These are phyloP conservation scores for Drosophila nigritarsus DNA, from an alignment of 2,888 invertebrate genomes.

Conservation along the genomic window DNA sequence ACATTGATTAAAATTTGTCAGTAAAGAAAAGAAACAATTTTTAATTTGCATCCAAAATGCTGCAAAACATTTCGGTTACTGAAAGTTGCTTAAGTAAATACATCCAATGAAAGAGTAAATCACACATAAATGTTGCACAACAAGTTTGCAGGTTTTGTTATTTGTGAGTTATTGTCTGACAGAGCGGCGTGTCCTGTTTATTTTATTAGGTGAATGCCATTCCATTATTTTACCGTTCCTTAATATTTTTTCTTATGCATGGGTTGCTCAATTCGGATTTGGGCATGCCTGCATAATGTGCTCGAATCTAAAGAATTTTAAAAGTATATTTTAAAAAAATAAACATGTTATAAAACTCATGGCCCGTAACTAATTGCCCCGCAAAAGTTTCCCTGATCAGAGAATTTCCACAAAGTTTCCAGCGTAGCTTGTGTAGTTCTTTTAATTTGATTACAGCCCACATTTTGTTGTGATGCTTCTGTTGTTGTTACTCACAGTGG, in stretches of 20 bases:
- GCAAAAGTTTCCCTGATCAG: conserved; percentile 35
- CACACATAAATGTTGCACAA: conserved; percentile 46
- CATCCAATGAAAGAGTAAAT: neutral
- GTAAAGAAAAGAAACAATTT: neutral
- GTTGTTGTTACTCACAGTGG: conserved; percentile 16
- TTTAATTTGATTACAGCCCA: conserved; percentile 72
- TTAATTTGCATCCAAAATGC: neutral
- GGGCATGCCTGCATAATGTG: conserved; percentile 13
- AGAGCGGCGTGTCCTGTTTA: conserved; percentile 60
- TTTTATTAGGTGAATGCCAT: conserved; percentile 31
- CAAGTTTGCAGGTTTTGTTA: conserved; percentile 42
- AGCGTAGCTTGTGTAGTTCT: conserved; percentile 38
- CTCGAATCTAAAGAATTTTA: conserved; percentile 31
- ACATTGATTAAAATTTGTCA: neutral
- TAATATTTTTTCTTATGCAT: conserved; percentile 3
- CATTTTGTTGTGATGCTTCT: conserved; percentile 41
- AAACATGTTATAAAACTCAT: conserved; percentile 56
- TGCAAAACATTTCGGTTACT: neutral
- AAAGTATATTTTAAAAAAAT: neutral
- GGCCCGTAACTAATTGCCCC: conserved; percentile 69
- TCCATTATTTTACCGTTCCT: conserved; percentile 44
- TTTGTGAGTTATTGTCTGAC: conserved; percentile 54
- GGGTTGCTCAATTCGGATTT: conserved; percentile 12
- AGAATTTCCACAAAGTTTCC: conserved; percentile 32
- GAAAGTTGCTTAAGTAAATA: conserved; percentile 3